Conservation (phyloP, 2,113 vertebrate genomes). For the Rhinogobius similis region DNA sequence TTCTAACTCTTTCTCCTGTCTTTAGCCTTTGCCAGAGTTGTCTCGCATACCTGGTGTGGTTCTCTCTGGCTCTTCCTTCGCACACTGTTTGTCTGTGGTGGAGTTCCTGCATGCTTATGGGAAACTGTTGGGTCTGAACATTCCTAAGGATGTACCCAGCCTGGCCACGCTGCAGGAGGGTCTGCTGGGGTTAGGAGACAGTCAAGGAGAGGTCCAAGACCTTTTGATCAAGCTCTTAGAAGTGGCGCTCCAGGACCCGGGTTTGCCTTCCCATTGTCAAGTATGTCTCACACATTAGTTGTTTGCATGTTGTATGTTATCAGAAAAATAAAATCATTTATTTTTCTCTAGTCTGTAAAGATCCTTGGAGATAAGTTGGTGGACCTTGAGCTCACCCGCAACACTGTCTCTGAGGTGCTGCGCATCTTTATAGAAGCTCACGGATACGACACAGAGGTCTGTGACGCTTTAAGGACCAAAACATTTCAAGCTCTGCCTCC, state of each 20-base stretch:
- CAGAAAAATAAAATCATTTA: background rate
- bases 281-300: conserved; percentile 57
- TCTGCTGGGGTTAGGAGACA: conserved; percentile 85
- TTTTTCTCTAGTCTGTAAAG: conserved; percentile 86
- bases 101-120: conserved; percentile 94
- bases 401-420: conserved; percentile 90
- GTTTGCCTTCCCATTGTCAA: conserved; percentile 88
- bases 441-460: conserved; percentile 83
- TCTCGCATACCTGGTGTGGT: conserved; percentile 87
- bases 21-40: conserved; percentile 86
- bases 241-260: conserved; percentile 86
- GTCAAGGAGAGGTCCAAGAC: conserved; percentile 85
- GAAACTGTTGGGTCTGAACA: conserved; percentile 87
- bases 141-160: conserved; percentile 87
- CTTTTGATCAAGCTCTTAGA: conserved; percentile 86
- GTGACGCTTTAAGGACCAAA: conserved; percentile 86
- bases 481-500: conserved; percentile 90
- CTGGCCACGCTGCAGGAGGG: conserved; percentile 89
- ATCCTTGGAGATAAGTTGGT: conserved; percentile 93
- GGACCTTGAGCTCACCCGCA: conserved; percentile 86
- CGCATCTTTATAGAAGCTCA: conserved; percentile 90
- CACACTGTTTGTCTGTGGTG: conserved; percentile 87
- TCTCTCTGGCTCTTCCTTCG: conserved; percentile 86
- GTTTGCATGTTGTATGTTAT: background rate
- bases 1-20: conserved; percentile 9